Percentiles rank a stretch among this genome's conserved stretches.
Evolutionary conservation across 2,888 invertebrate species (phyloP).

Genomic region (Drosophila infuscata): DNA sequence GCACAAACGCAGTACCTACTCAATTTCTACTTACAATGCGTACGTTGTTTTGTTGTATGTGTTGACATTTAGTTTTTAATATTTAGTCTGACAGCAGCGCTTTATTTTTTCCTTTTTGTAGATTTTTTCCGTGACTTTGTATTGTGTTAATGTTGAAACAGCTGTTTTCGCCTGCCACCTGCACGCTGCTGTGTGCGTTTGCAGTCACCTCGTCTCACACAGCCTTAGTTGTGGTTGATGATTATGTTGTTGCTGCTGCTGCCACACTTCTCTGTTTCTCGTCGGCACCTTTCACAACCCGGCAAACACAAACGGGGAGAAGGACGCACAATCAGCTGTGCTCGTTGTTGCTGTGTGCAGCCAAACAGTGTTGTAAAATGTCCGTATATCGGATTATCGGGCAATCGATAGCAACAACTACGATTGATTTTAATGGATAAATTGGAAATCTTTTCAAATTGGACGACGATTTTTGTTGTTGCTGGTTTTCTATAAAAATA

Average conservation of each 20-base stretch:
- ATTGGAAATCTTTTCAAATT: constrained; percentile 39
- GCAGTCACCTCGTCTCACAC: constrained; percentile 62
- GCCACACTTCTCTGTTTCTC: constrained; percentile 33
- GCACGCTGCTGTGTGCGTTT: constrained; percentile 43
- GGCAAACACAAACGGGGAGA: constrained; percentile 40
- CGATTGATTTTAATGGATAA: constrained; percentile 3
- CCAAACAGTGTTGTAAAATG: constrained; percentile 61
- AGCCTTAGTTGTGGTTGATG: constrained; percentile 22
- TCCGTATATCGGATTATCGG: constrained; percentile 41
- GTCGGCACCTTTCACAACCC: constrained; percentile 48
- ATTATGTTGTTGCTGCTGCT: constrained; percentile 30
- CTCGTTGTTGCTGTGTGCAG: constrained; percentile 18
- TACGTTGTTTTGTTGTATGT: constrained; percentile 29
- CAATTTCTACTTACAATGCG: constrained; percentile 49
- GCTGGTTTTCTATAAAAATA: constrained; percentile 61
- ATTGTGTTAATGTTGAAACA: constrained; percentile 67
- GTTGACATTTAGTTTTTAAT: constrained; percentile 39
- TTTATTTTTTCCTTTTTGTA: constrained; percentile 19
- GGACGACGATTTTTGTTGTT: constrained; percentile 30
- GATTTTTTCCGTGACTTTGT: constrained; percentile 37
- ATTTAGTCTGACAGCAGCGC: constrained; percentile 38
- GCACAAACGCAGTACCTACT: constrained; percentile 25
- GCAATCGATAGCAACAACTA: constrained; percentile 54
- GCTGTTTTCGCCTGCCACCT: constrained; percentile 69
- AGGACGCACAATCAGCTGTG: constrained; percentile 62